Percentiles rank a stretch among this genome's conserved stretches.
Evolutionary conservation across 2,113 vertebrate genomes (phyloP).

Genomic region (Nyctereutes procyonoides): DNA sequence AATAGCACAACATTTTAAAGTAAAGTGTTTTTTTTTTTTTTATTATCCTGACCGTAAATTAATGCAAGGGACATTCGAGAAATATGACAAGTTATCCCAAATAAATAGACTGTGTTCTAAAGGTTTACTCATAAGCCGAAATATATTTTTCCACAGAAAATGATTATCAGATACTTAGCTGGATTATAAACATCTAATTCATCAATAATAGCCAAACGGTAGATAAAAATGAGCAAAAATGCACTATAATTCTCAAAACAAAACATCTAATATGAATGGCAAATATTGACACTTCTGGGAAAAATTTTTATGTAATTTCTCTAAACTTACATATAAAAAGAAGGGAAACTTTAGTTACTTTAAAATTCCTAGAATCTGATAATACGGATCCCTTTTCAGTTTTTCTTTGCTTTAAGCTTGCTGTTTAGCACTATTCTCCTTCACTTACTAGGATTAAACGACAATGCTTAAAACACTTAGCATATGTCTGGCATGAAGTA

Average conservation of each 20-base stretch:
- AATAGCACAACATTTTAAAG: background rate
- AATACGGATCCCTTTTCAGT: background rate
- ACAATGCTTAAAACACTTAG: background rate
- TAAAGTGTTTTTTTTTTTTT: background rate
- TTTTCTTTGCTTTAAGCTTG: conserved; percentile 1
- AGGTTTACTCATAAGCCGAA: background rate
- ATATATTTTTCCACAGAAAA: background rate
- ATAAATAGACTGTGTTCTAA: background rate
- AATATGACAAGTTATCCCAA: background rate
- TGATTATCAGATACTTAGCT: background rate
- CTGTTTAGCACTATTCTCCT: background rate
- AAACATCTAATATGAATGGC: conserved; percentile 13
- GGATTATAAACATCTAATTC: background rate
- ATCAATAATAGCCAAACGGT: background rate
- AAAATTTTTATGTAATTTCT: conserved; percentile 29
- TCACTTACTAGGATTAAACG: conserved; percentile 5
- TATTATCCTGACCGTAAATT: conserved; percentile 24
- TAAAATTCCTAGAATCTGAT: background rate
- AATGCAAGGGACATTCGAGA: background rate
- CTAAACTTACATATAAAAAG: background rate
- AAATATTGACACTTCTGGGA: conserved; percentile 38
- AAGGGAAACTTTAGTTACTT: background rate
- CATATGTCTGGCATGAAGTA: background rate
- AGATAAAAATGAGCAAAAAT: conserved; percentile 33
- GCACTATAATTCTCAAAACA: background rate